phyloP scores from a whole-genome alignment of 2,113 vertebrate genomes.

The Lethenteron reissneri region DNA sequence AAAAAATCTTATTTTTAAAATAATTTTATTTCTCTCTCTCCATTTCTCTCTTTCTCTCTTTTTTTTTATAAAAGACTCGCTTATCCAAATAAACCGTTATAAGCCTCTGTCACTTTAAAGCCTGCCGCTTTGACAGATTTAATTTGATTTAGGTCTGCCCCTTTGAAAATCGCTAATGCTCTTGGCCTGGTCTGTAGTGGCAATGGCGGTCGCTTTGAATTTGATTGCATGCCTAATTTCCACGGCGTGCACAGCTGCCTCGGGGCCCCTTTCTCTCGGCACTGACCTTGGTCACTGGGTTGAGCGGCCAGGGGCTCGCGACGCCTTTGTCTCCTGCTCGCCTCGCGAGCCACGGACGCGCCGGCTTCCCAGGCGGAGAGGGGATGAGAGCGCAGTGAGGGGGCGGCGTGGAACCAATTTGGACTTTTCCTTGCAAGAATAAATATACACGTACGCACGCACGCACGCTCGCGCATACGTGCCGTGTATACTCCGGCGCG shows the following conservation, averaged over 20 bases:
- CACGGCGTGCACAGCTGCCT: conserved; percentile 1
- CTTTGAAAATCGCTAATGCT: conserved; percentile 7
- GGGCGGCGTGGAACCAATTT: conserved; percentile 4
- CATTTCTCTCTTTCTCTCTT: conserved; percentile 4
- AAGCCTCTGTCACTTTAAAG: conserved; percentile 7
- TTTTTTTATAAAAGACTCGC: background rate
- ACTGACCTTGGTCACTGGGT: conserved; percentile 3
- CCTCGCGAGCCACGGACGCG: background rate
- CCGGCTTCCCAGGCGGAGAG: conserved; percentile 3
- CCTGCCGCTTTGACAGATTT: background rate
- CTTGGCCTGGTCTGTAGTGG: conserved; percentile 2
- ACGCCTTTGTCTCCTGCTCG: background rate
- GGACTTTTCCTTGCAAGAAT: background rate
- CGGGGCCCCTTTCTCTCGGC: background rate
- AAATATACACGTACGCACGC: background rate
- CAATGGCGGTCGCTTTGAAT: conserved; percentile 3
- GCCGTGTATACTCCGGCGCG: too few relatives aligned
- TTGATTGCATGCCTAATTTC: conserved; percentile 7
- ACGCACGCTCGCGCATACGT: background rate
- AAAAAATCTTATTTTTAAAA: background rate
- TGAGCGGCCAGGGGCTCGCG: conserved; percentile 4
- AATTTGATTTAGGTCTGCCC: conserved; percentile 2
- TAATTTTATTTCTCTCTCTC: background rate
- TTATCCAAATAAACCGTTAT: background rate
- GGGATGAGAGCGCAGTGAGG: background rate